A percentile compares a stretch with the other conserved stretches of the same genome.
Evolutionary conservation across 2,113 vertebrate species (phyloP).

Genomic region (Castor canadensis): DNA sequence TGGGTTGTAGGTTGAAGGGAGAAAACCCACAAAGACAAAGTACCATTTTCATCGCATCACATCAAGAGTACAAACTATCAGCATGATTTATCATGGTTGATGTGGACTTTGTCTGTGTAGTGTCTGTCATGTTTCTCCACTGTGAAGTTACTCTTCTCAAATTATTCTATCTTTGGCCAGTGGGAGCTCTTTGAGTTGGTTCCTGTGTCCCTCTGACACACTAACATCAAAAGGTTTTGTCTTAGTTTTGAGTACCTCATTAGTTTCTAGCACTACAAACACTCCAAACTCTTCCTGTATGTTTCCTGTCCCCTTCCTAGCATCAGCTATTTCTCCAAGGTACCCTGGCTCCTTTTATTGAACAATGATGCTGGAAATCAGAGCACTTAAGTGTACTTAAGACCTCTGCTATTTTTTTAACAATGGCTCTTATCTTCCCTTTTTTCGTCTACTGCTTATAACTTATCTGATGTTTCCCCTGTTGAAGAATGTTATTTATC

Average conservation of each 20-base stretch:
- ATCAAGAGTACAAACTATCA: too few species aligned
- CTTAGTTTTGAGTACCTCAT: background rate
- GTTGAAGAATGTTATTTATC: background rate
- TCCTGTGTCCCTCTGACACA: background rate
- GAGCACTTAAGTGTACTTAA: background rate
- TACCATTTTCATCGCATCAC: background rate
- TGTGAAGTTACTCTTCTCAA: background rate
- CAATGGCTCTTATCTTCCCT: background rate
- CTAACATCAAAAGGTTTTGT: background rate
- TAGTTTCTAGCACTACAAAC: background rate
- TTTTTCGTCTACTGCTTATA: background rate
- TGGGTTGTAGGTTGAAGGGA: accelerated
- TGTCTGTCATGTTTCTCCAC: background rate
- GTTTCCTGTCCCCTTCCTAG: background rate
- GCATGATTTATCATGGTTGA: background rate
- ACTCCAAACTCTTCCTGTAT: background rate
- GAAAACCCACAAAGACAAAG: background rate
- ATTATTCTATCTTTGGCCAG: background rate
- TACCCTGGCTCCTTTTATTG: background rate
- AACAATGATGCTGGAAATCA: background rate
- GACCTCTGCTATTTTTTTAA: background rate
- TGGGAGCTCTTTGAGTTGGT: background rate
- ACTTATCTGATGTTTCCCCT: background rate
- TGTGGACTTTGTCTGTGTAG: background rate
- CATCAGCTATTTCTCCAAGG: background rate